Conservation (phyloP, 2,113 vertebrate genomes). For the Sturnira hondurensis region DNA sequence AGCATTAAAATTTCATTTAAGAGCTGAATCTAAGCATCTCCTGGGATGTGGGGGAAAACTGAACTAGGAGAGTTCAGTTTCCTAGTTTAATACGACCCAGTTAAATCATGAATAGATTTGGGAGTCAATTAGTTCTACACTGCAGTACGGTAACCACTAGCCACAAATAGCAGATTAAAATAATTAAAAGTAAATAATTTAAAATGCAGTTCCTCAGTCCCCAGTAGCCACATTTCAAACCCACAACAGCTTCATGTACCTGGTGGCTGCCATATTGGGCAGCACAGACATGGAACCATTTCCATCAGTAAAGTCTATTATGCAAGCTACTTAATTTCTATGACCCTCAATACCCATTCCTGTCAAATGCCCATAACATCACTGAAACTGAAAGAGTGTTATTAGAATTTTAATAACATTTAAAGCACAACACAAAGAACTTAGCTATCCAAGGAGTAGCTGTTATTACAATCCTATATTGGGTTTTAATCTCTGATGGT, state of each 20-base stretch:
- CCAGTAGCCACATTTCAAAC: not conserved
- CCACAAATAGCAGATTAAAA: constrained; percentile 17
- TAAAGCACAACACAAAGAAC: not conserved
- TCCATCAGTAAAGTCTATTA: not conserved
- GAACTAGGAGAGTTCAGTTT: not conserved
- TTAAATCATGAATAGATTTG: not conserved
- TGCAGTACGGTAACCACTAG: not conserved
- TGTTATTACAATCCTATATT: not conserved
- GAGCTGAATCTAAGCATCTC: not conserved
- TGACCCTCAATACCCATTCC: not conserved
- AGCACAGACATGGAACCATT: not conserved
- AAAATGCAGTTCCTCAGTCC: not conserved
- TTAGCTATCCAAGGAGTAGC: not conserved
- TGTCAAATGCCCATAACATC: not conserved
- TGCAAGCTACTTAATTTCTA: not conserved
- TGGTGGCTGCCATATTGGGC: not conserved
- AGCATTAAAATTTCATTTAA: not conserved
- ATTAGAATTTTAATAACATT: not conserved
- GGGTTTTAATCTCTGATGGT: not conserved
- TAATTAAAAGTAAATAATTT: constrained; percentile 25
- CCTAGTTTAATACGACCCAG: too few species aligned
- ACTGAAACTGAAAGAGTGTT: not conserved
- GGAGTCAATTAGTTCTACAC: not conserved
- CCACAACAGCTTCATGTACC: not conserved
- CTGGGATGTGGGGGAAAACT: not conserved